Percentiles rank a stretch among this genome's conserved stretches.
Conservation (phyloP, 2,888 invertebrate species). For the Tinea semifulvella region DNA sequence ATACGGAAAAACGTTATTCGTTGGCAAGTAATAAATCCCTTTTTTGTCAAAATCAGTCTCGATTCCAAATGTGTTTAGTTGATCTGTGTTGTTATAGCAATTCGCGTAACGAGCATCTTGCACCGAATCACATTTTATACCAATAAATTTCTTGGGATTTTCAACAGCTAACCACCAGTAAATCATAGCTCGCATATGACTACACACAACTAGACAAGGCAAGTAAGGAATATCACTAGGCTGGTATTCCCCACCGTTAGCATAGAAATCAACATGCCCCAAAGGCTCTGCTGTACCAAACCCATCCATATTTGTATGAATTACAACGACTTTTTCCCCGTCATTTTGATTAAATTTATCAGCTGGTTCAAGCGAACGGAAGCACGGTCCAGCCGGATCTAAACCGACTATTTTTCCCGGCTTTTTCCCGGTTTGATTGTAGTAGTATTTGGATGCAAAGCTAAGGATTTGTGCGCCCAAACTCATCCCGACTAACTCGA, state of each 20-base stretch:
- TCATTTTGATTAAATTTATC: constrained; percentile 34
- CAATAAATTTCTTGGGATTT: constrained; percentile 51
- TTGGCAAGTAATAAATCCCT: constrained; percentile 46
- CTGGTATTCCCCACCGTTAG: constrained; percentile 53
- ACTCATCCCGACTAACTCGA: constrained; percentile 47
- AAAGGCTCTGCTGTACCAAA: constrained; percentile 50
- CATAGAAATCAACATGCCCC: constrained; percentile 51
- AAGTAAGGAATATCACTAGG: constrained; percentile 43
- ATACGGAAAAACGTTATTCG: constrained; percentile 49
- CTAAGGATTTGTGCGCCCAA: constrained; percentile 44
- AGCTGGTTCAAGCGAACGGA: constrained; percentile 31
- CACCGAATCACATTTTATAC: constrained; percentile 37
- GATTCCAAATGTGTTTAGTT: constrained; percentile 39
- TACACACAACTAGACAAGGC: constrained; percentile 48
- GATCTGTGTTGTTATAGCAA: constrained; percentile 37
- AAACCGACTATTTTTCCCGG: constrained; percentile 43
- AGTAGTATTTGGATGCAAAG: constrained; percentile 45
- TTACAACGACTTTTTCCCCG: constrained; percentile 37
- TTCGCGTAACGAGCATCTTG: constrained; percentile 47
- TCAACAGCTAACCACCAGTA: constrained; percentile 56
- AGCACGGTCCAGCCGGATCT: constrained; percentile 57
- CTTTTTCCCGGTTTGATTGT: constrained; percentile 38
- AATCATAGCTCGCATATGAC: constrained; percentile 37
- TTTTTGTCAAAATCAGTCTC: constrained; percentile 39
- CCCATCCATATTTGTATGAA: constrained; percentile 57